Conservation (phyloP, 1,140 invertebrate species). For the Ceratina calcarata region DNA sequence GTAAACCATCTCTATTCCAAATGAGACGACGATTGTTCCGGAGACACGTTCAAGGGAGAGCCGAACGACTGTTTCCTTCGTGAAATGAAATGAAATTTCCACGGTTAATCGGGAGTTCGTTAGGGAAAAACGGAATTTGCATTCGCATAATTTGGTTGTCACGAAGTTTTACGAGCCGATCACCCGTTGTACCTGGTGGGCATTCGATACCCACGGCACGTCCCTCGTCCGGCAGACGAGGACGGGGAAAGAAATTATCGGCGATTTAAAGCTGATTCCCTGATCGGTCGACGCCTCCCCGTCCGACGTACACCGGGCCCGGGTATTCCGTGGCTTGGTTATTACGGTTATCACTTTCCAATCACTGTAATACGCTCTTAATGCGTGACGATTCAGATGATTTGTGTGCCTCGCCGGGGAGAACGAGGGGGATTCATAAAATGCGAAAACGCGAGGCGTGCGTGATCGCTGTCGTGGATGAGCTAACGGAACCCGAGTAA, state of each 20-base stretch:
- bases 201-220: slow-evolving; percentile 43
- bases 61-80: not conserved
- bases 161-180: slow-evolving; percentile 51
- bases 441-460: slow-evolving; percentile 11
- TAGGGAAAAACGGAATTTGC: slow-evolving; percentile 25
- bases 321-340: slow-evolving; percentile 49
- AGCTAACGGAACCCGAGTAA: too few species aligned
- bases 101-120: slow-evolving; percentile 1
- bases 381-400: slow-evolving; percentile 64
- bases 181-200: slow-evolving; percentile 42
- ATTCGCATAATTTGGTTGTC: slow-evolving; percentile 46
- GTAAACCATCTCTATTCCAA: too few species aligned
- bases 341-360: slow-evolving; percentile 62
- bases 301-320: slow-evolving; percentile 40
- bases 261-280: slow-evolving; percentile 64
- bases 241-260: slow-evolving; percentile 58
- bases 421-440: not conserved
- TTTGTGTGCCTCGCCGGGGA: slow-evolving; percentile 40
- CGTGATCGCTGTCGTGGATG: not conserved
- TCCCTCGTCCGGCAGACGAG: slow-evolving; percentile 11
- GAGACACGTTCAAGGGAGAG: too few species aligned
- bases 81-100: not conserved
- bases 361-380: slow-evolving; percentile 65
- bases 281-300: slow-evolving; percentile 69
- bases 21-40: too few species aligned